Evolutionary conservation across 2,888 invertebrate genomes (phyloP), one percentile per base, ranked within the genome.

Genomic region (Mantis religiosa): DNA sequence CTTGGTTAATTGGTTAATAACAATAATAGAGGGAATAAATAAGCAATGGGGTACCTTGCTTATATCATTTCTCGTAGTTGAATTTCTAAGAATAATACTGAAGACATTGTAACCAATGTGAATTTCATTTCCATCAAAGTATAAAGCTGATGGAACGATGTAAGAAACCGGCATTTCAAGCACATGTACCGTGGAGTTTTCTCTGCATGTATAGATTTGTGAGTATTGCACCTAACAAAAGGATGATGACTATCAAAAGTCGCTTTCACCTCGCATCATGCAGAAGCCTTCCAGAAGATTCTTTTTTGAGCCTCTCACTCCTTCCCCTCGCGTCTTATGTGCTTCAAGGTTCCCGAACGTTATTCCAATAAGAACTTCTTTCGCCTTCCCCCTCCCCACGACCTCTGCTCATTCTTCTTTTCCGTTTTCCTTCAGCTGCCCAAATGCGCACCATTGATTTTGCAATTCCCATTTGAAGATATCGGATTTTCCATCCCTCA

Each of bases 381-480:
- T 30, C 54, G 54, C 20, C 89, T 41, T 87, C 20, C 84, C 41
- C 28, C 90, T 30, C 83, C 82, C 25, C 54, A 15, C 89, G 27
- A 30, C 83, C 71, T 28, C 87, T 88, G 27, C 83, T 82, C 27
- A 28, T 47, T 84, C 84, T 82, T 82, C 82, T 27, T 81, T 81
- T 47, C 25, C 28, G 27, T 47, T 28, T 41, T 54, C 87, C 54
- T 54, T 87, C 28, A 25, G 86, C 89, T 89, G 89, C 83, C 90
- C 90, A 90, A 90, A 89, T 89, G 89, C 87, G 28, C 88, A 86
- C 88, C 90, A 90, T 90, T 90, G 90, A 90, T 90, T 90, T 90
- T 90, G 89, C 90, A 89, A 90, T 90, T 90, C 90, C 90, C 90
- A 90, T 90, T 90, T 88, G 89, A 86, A 89, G 89, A 90, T 90